Base-by-base conservation (phyloP, 1,140 invertebrate genomes). In the Limonius californicus region DNA sequence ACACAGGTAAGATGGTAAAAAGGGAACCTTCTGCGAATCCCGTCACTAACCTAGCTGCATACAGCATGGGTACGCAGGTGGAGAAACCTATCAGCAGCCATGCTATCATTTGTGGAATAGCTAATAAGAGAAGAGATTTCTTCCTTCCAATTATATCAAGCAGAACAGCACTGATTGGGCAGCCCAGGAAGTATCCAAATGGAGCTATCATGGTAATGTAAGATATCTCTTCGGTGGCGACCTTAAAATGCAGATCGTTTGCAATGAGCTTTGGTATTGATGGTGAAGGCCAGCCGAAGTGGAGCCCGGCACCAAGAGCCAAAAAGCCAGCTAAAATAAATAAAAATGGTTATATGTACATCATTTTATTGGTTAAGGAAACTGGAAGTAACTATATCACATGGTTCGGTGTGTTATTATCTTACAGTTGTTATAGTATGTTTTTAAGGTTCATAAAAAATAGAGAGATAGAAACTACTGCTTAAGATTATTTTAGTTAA, bases 1-100 rank as follows among this genome's bases (percentile, higher is more conserved):
- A 81, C n/a, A 77, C 76, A 0, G 80, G 80, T 0, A 80, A 68
- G 0, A 78, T 77, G 0, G 77, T 74, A 61, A 80, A 79, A 3
- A 72, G 72, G 0, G 72, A 78, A 0, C 78, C 79, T 1, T 72
- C 70, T 0, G 77, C 72, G 1, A 77, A 39, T 0, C 79, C 79
- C 1, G 68, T 73, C 43, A 80, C 71, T 0, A 77, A 59, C 1
- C 79, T 70, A 0, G 79, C 68, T 1, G 72, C 59, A 21, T 69
- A 72, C 20, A 78, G 60, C 14, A 76, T 68, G 1, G 63, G 68
- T 0, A 74, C 64, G 43, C 59, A 72, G 0, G 69, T 63, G 0
- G 78, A 75, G 53, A 63, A 72, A 0, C 74, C 72, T 30, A 78
- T 76, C 0, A 77, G 59, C 0, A 78, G 66, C 71, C 72, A 78